Base-by-base conservation (phyloP, 2,797 vertebrate species). In the Amblyraja radiata region DNA sequence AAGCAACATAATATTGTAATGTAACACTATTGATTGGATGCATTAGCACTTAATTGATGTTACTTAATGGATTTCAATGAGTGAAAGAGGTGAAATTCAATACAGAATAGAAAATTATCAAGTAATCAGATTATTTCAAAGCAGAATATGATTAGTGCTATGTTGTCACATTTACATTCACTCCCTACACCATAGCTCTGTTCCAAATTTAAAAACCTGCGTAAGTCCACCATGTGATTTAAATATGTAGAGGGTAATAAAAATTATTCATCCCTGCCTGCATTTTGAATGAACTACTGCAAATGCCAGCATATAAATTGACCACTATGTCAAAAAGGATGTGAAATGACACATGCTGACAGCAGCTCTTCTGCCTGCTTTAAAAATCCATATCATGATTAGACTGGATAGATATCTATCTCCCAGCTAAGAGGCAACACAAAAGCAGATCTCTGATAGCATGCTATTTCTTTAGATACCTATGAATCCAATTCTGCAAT, bases 1-100 rank as follows among this genome's bases (percentile, higher is more conserved):
- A 58, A 39, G 32, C 71, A 91, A 74, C 71, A 74, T 74, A 36
- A 39, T 68, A 91, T 71, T 90, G 18, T 76, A 76, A 73, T 46
- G 25, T 74, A 74, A 91, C 32, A 91, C 39, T 91, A 54, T 92
- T 92, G 90, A 92, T 92, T 76, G 36, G 71, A 10, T 54, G 58
- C 46, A 92, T 92, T 74, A 92, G 71, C 11, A 54, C 71, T n/a
- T 46, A 74, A 74, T 54, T 39, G 68, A 91, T 71, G 18, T 32
- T 13, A 91, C 39, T 23, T 91, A 91, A 46, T 46, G 4, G 65
- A 91, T 16, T 18, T 54, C 63, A 23, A 7, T 54, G 25, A 1
- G 32, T 58, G 68, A 46, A 73, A 90, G 71, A 39, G 90, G 7
- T 76, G 71, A 54, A 76, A 46, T 92, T 92, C 90, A 74, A 58